Evolutionary conservation across 2,113 vertebrate genomes (phyloP).

Genomic region (Menura novaehollandiae): DNA sequence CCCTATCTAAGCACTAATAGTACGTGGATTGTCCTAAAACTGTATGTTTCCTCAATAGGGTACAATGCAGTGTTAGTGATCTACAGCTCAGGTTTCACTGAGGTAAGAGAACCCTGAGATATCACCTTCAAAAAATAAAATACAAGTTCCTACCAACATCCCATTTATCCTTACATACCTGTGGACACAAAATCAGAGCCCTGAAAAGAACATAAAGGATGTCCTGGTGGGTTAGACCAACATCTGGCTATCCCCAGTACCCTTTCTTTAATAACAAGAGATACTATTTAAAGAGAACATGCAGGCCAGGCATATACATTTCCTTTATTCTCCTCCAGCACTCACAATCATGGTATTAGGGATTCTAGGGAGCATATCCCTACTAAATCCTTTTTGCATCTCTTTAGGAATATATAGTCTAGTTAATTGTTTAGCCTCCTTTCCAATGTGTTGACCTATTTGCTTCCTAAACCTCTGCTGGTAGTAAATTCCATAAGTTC

Average conservation of each 20-base stretch:
- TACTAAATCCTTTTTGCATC: not conserved
- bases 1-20: not conserved
- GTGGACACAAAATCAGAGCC: not conserved
- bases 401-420: not conserved
- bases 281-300: not conserved
- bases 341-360: not conserved
- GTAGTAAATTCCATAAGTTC: not conserved
- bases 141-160: not conserved
- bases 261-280: not conserved
- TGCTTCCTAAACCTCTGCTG: not conserved
- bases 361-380: not conserved
- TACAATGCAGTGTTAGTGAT: not conserved
- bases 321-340: not conserved
- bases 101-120: not conserved
- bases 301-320: not conserved
- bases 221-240: not conserved
- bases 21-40: not conserved
- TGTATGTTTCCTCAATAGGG: not conserved
- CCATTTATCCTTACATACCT: not conserved
- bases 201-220: not conserved
- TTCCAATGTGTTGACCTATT: not conserved
- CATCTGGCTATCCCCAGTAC: not conserved
- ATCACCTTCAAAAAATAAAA: not conserved
- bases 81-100: not conserved
- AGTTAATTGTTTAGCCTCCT: not conserved